Evolutionary conservation across 1,140 invertebrate genomes (phyloP), one percentile per base, ranked within the genome.

Genomic region (Anastrepha ludens): DNA sequence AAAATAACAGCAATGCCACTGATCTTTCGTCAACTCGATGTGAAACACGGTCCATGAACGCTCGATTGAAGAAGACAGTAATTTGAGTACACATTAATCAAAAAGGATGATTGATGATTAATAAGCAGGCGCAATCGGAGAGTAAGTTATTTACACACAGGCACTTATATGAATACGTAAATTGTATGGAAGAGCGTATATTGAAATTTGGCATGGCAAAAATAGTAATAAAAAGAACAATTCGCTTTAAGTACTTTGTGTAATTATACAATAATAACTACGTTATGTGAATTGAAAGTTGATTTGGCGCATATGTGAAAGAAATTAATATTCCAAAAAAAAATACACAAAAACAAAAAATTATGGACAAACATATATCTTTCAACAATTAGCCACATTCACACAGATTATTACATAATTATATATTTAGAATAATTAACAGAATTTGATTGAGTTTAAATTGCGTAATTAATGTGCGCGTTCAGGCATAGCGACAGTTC

Each of bases 401-500:
- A 47, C 74, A 20, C 8, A 17, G 47, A 55, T 55, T 2, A 55
- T 74, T 74, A 74, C 47, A 55, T 55, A 81, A 55, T 44, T 50
- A 55, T 41, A 55, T 50, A 17, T 55, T 55, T 20, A 29, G 55
- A 17, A 78, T 2, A 55, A 81, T 50, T 81, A 81, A 81, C 20
- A 81, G 47, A 81, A 20, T 81, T 55, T 55, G 74, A 81, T 55
- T 81, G 44, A 55, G 47, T 81, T 81, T 81, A 81, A 55, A 58
- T 81, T 58, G 47, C 55, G 2, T 81, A 81, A 55, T 81, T 81
- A 55, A 58, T 81, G 74, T 5, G 47, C 17, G 44, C 47, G 47
- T 81, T 55, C 47, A 81, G 47, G 47, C 74, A 47, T 81, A 81
- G 44, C 47, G n/a, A 29, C 47, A 50, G 17, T 81, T 81, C 74